Conservation (phyloP, 1,140 invertebrate species). For the Mylabris phalerata region DNA sequence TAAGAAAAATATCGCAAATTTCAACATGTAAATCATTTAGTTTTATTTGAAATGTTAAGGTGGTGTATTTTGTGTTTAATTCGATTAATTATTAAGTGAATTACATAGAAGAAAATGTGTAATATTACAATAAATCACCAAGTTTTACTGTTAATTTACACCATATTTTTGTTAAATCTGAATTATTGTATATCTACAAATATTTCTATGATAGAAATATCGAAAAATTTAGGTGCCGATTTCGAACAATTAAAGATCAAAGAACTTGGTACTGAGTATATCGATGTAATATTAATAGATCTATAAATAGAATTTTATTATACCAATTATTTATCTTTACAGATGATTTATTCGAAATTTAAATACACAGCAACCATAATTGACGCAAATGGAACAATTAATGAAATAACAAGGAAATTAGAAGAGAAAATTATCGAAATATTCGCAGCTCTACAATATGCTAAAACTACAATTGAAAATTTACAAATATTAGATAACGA, state of each 20-base stretch:
- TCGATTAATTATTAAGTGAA: too few relatives aligned
- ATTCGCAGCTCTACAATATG: slow-evolving; percentile 38
- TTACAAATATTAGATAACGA: slow-evolving; percentile 28
- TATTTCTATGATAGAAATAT: too few relatives aligned
- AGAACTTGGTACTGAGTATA: neutral
- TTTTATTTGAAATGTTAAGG: too few relatives aligned
- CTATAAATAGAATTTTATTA: slow-evolving; percentile 13
- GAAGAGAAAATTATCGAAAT: slow-evolving; percentile 42
- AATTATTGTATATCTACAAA: too few relatives aligned
- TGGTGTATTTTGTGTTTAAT: too few relatives aligned
- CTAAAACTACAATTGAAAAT: slow-evolving; percentile 36
- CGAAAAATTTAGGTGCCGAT: neutral
- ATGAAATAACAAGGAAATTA: slow-evolving; percentile 42
- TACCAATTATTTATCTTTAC: slow-evolving; percentile 34
- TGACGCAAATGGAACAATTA: slow-evolving; percentile 37
- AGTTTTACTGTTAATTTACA: too few relatives aligned
- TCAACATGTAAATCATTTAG: too few relatives aligned
- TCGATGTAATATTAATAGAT: neutral
- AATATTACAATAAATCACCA: too few relatives aligned
- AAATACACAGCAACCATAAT: slow-evolving; percentile 32
- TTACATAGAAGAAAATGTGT: too few relatives aligned
- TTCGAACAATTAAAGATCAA: neutral
- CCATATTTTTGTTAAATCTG: too few relatives aligned
- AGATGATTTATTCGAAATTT: slow-evolving; percentile 41
- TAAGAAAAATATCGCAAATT: too few relatives aligned